Evolutionary conservation across 2,888 invertebrate species (phyloP).

Genomic region (Meiosimyza decipiens): DNA sequence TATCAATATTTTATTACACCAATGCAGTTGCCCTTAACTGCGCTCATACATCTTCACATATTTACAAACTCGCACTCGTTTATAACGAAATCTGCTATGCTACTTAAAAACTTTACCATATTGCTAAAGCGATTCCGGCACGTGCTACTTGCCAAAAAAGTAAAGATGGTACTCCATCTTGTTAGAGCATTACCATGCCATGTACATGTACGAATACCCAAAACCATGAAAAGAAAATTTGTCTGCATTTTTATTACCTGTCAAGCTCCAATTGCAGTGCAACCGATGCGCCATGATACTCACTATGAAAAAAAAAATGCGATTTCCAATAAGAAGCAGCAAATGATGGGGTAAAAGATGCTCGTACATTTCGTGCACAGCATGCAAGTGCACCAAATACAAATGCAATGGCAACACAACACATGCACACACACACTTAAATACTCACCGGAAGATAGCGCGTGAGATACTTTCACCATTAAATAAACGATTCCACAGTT

Average conservation of each 20-base stretch:
- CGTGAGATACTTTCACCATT: constrained; percentile 67
- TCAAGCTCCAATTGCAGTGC: constrained; percentile 58
- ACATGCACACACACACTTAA: not conserved
- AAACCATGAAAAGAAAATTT: constrained; percentile 11
- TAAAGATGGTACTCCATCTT: constrained; percentile 15
- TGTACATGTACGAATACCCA: not conserved
- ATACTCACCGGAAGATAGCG: constrained; percentile 72
- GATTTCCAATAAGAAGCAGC: not conserved
- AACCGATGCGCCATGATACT: constrained; percentile 69
- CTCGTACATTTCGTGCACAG: no score
- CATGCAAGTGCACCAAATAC: no score
- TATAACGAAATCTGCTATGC: no score
- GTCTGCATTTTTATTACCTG: constrained; percentile 48
- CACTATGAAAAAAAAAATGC: constrained; percentile 62
- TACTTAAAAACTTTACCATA: constrained; percentile 22
- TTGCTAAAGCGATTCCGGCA: no score
- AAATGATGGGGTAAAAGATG: not conserved
- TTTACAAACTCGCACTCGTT: no score
- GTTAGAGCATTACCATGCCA: not conserved
- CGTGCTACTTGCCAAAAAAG: constrained; percentile 13
- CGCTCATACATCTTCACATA: no score
- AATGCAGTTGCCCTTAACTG: no score
- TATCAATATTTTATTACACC: no score
- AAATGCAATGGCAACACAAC: no score
- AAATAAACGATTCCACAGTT: constrained; percentile 71